Evolutionary conservation across 2,888 invertebrate species (phyloP).

Genomic region (Gymnoscelis rufifasciata): DNA sequence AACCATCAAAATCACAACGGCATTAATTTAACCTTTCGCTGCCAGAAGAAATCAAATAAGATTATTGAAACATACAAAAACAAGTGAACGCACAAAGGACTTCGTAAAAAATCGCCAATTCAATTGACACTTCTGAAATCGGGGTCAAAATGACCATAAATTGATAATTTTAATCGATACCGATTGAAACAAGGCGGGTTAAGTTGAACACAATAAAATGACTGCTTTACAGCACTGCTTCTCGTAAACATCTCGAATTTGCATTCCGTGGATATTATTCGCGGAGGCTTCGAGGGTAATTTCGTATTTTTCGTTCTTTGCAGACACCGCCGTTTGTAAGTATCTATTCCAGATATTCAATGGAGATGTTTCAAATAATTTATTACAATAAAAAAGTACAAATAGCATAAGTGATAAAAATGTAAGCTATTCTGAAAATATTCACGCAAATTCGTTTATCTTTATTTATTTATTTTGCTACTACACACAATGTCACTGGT

Average conservation of each 20-base stretch:
- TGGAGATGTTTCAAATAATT: no score
- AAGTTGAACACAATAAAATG: constrained; percentile 62
- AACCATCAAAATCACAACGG: no score
- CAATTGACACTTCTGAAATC: constrained; percentile 51
- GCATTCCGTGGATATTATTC: constrained; percentile 34
- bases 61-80: not conserved
- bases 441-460: no score
- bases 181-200: constrained; percentile 68
- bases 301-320: not conserved
- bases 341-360: not conserved
- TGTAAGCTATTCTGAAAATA: no score
- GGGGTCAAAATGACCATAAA: constrained; percentile 57
- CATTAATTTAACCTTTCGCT: not conserved
- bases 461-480: no score
- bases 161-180: constrained; percentile 70
- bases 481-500: no score
- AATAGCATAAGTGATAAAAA: no score
- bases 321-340: not conserved
- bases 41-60: not conserved
- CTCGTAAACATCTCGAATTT: constrained; percentile 64
- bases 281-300: not conserved
- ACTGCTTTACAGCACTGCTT: constrained; percentile 58
- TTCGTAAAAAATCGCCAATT: constrained; percentile 28
- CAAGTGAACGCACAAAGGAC: constrained; percentile 2
- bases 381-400: no score